Conservation (phyloP, 1,140 invertebrate genomes). For the Dryas iulia region DNA sequence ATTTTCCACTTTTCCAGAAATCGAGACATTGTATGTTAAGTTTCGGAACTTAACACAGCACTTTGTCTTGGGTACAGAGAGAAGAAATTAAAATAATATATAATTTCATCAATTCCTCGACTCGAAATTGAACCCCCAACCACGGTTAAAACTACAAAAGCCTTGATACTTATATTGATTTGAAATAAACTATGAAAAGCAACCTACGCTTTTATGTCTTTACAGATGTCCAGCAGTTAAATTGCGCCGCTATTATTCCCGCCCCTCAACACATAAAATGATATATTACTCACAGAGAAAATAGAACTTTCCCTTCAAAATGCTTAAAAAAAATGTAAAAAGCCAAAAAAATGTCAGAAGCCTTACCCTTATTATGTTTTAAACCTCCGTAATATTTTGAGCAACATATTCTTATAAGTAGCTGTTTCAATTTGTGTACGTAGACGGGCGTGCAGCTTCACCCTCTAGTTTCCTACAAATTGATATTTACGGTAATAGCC, state of each 20-base stretch:
- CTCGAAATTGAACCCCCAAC: too few species aligned
- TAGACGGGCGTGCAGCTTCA: conserved; percentile 41
- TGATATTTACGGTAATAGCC: conserved; percentile 75
- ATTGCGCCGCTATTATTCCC: neutral
- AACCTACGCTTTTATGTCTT: neutral
- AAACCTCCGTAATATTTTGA: conserved; percentile 12
- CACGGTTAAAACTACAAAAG: too few species aligned
- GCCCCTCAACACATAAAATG: neutral
- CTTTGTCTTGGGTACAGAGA: too few species aligned
- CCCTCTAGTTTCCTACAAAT: conserved; percentile 74
- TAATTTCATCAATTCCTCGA: too few species aligned
- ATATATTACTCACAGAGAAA: neutral
- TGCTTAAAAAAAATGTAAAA: neutral
- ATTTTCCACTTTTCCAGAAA: too few species aligned
- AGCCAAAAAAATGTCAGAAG: neutral
- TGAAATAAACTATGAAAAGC: too few species aligned
- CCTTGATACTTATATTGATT: too few species aligned
- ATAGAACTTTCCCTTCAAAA: neutral
- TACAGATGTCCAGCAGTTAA: neutral
- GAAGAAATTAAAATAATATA: too few species aligned
- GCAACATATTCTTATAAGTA: conserved; percentile 28
- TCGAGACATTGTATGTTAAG: too few species aligned
- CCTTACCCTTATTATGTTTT: neutral
- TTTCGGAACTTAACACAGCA: too few species aligned
- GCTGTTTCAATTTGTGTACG: conserved; percentile 64